Percentiles rank a stretch among this genome's conserved stretches.
Conservation (phyloP, 2,797 vertebrate species). For the Phyllotis vaccarum region DNA sequence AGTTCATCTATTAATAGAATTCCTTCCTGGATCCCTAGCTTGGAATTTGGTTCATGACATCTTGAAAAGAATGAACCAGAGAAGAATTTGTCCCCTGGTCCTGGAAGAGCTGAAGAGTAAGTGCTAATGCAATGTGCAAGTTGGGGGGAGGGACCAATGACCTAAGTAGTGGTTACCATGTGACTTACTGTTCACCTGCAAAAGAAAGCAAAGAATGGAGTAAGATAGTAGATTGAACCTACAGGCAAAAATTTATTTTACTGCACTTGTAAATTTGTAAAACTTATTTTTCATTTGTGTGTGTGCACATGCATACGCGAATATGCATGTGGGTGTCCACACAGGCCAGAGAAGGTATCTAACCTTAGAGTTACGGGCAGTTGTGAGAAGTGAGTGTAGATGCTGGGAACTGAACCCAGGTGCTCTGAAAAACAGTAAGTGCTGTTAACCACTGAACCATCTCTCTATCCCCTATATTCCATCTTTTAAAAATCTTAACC, state of each 20-base stretch:
- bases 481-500: background rate
- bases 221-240: too few species aligned
- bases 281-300: background rate
- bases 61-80: conserved; percentile 18
- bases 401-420: background rate
- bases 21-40: background rate
- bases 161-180: rapidly evolving
- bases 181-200: background rate
- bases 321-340: background rate
- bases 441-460: background rate
- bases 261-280: background rate
- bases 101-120: background rate
- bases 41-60: conserved; percentile 22
- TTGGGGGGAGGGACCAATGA: background rate
- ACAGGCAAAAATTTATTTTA: background rate
- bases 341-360: background rate
- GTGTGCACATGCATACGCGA: background rate
- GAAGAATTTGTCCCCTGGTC: background rate
- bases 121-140: background rate
- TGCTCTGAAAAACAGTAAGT: background rate
- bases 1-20: background rate
- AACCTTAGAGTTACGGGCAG: background rate
- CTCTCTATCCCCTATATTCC: background rate
- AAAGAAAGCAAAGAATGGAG: background rate
- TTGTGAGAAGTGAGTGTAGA: background rate